Evolutionary conservation across 1,140 invertebrate species (phyloP), one percentile per base, ranked within the genome.

Genomic region (Cydia amplana): DNA sequence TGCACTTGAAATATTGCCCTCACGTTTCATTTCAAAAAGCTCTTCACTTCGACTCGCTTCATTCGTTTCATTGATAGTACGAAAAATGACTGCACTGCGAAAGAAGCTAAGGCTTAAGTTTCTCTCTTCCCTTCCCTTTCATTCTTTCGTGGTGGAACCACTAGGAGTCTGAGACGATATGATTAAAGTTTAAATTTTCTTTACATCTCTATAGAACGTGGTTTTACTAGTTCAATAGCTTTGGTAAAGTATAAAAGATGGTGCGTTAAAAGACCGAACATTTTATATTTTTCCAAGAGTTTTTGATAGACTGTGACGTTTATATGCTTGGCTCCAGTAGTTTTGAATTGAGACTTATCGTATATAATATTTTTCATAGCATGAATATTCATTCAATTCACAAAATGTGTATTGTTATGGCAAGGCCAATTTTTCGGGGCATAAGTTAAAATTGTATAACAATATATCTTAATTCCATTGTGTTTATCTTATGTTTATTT

Each of bases 291-390:
- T 67, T 32, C 64, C 28, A 7, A 28, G 64, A 10, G 28, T 25
- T 67, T 67, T 67, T 16, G 28, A 67, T 67, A 67, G 25, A 67
- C 9, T 67, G 23, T n/a, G 64, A n/a, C 23, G 64, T 32, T 28
- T 28, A 67, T 67, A 28, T 67, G 23, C 64, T 32, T n/a, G 0
- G 64, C 64, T 67, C 6, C 64, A 67, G 28, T 67, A 67, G 28
- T 67, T 67, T 36, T 67, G 60, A 32, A 67, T 67, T 67, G 16
- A 51, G 18, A 18, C 4, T 51, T 51, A 51, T 51, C 4, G n/a
- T n/a, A 51, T 51, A 51, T 18, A 51, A 51, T 51, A 51, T 51
- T 51, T 51, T 18, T 51, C 2, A 7, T 49, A 51, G 16, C 49
- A 51, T 6, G 49, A 51, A 46, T 3, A 46, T 46, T 16, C 4